Evolutionary conservation across 2,113 vertebrate species (phyloP).

Genomic region (Plotosus lineatus): DNA sequence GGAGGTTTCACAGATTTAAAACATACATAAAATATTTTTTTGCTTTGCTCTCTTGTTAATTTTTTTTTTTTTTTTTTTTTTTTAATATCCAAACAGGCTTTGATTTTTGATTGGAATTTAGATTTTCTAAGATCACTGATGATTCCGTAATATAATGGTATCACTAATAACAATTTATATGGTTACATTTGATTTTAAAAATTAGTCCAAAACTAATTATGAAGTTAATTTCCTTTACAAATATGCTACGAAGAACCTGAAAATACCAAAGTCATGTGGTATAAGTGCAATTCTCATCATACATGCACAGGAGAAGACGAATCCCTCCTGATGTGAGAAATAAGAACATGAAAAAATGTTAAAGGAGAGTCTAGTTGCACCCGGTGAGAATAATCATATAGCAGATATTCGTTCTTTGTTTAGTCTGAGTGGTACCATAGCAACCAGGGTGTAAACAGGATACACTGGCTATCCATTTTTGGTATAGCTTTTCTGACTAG

Average conservation of each 20-base stretch:
- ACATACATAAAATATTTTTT: not conserved
- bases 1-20: not conserved
- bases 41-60: not conserved
- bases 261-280: conserved; percentile 6
- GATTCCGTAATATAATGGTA: not conserved
- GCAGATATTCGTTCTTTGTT: too few species aligned
- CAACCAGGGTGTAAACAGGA: too few species aligned
- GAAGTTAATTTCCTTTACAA: not conserved
- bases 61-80: too few species aligned
- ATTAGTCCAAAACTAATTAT: not conserved
- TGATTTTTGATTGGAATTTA: too few species aligned
- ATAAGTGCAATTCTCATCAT: not conserved
- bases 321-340: conserved; percentile 8
- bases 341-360: conserved; percentile 2
- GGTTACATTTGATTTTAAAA: not conserved
- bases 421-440: too few species aligned
- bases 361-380: too few species aligned
- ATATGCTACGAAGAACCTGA: not conserved
- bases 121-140: not conserved
- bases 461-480: too few species aligned
- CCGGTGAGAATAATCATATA: too few species aligned
- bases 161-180: too few species aligned
- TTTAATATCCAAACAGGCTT: not conserved
- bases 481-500: too few species aligned
- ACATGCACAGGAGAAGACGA: conserved; percentile 28